Conservation (phyloP, 2,113 vertebrate genomes). For the Pseudois nayaur region DNA sequence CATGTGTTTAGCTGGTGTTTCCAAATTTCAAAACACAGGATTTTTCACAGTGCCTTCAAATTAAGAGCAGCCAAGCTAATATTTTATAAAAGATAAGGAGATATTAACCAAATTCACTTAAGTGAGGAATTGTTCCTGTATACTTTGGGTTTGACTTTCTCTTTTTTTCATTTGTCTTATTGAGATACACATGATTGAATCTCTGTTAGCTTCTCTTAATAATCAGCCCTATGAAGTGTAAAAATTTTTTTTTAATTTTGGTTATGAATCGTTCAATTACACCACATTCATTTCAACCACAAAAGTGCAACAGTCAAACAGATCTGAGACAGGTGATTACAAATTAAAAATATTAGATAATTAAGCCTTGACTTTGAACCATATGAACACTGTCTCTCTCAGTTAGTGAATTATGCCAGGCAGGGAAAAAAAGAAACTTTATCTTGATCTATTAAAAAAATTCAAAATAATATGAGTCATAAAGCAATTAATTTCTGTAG, state of each 20-base stretch:
- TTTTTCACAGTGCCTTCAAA: background rate
- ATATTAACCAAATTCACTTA: background rate
- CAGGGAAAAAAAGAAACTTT: background rate
- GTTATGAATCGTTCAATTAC: background rate
- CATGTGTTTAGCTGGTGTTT: background rate
- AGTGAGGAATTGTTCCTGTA: background rate
- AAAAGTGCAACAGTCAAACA: background rate
- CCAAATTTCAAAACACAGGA: background rate
- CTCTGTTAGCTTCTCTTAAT: background rate
- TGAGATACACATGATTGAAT: background rate
- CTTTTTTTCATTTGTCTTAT: background rate
- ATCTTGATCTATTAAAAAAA: background rate
- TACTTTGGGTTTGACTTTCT: background rate
- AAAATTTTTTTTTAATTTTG: background rate
- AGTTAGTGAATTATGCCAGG: background rate
- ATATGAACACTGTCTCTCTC: background rate
- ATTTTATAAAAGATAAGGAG: background rate
- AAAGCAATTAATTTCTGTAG: background rate
- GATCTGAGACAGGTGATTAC: background rate
- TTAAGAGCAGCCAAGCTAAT: background rate
- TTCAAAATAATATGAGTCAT: constrained; percentile 20
- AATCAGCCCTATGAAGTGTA: background rate
- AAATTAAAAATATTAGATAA: constrained; percentile 17
- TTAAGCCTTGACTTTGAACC: constrained; percentile 18
- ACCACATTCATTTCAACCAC: background rate